Percentiles rank a stretch among this genome's conserved stretches.
Conservation (phyloP, 2,113 vertebrate genomes). For the Mastomys coucha region DNA sequence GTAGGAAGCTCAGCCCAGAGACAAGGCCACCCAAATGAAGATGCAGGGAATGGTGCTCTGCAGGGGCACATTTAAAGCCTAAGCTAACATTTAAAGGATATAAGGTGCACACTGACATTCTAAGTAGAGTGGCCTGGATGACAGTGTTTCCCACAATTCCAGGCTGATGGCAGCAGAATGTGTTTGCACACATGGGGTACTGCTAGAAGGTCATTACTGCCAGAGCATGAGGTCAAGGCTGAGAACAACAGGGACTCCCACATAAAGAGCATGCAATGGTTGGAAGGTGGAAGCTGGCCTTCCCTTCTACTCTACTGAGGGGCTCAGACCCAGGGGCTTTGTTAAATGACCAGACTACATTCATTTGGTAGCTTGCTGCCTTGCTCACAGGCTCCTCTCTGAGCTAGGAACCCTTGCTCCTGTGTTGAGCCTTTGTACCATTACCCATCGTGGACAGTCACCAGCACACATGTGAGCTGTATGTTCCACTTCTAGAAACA, state of each 20-base stretch:
- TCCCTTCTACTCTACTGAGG: background rate
- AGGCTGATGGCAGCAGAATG: background rate
- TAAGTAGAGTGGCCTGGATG: too few relatives aligned
- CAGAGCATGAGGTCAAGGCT: background rate
- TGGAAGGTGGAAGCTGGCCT: background rate
- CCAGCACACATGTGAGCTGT: background rate
- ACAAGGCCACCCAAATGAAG: background rate
- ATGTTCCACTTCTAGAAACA: background rate
- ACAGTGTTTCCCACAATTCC: background rate
- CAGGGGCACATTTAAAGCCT: background rate
- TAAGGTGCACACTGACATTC: background rate
- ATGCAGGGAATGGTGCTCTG: background rate
- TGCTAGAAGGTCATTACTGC: background rate
- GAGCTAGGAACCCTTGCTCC: rapidly evolving
- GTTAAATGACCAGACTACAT: background rate
- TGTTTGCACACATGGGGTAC: background rate
- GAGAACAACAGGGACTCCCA: background rate
- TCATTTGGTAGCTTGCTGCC: background rate
- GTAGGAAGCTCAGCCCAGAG: background rate
- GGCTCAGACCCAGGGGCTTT: background rate
- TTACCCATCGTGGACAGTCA: background rate
- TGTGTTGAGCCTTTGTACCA: background rate
- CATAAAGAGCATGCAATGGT: background rate
- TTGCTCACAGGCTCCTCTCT: background rate
- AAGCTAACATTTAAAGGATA: background rate